Percentiles rank a stretch among this genome's conserved stretches.
These are phyloP conservation scores for Chloebia gouldiae DNA, from an alignment of 2,113 vertebrate species.

Conservation along the genomic window DNA sequence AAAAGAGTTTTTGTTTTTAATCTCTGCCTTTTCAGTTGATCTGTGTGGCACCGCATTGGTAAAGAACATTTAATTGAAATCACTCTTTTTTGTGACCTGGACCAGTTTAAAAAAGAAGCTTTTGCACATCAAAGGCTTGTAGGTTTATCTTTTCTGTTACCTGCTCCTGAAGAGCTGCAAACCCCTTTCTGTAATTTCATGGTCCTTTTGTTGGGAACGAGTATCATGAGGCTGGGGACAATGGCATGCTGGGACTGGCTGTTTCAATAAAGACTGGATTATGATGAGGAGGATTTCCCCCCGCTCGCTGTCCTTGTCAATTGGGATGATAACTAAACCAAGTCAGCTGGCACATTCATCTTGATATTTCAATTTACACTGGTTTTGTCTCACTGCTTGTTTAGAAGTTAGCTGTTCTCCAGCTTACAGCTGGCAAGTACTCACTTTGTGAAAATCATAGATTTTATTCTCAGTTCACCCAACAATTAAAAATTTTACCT, in stretches of 20 bases:
- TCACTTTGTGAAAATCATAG: background rate
- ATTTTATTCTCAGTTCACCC: background rate
- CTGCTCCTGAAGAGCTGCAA: background rate
- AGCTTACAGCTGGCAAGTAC: background rate
- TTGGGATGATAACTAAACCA: background rate
- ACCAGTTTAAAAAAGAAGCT: background rate
- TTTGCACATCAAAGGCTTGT: conserved; percentile 15
- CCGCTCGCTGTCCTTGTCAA: background rate
- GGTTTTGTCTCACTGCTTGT: background rate
- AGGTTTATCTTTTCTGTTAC: conserved; percentile 34
- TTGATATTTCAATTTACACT: background rate
- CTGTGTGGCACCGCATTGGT: background rate
- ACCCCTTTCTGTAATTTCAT: conserved; percentile 20
- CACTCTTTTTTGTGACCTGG: background rate
- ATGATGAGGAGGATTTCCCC: background rate
- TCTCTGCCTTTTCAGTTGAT: background rate
- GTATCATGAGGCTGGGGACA: background rate
- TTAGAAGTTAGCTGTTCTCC: background rate
- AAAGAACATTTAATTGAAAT: background rate
- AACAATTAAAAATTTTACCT: background rate
- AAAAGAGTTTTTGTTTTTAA: background rate
- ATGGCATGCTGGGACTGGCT: conserved; percentile 14
- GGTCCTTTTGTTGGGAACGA: conserved; percentile 28
- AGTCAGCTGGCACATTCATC: background rate
- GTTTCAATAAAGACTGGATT: conserved; percentile 43